These are phyloP conservation scores for Platycnemis pennipes DNA, from an alignment of 2,888 invertebrate species.

Conservation along the genomic window DNA sequence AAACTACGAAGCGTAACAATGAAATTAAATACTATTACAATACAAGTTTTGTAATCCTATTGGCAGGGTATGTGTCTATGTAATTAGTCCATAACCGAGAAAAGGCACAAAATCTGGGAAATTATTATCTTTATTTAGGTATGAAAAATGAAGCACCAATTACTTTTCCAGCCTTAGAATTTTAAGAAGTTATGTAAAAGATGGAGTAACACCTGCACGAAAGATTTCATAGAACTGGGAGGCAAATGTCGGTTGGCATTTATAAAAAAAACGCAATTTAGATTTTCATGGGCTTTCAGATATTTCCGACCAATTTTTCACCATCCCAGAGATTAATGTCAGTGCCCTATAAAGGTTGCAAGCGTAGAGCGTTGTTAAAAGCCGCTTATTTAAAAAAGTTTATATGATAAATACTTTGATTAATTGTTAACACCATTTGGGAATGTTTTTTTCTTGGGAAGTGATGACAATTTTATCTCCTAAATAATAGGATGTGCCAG, in stretches of 20 bases:
- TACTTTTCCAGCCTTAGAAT: too few species aligned
- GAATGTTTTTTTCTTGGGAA: not conserved
- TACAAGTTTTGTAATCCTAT: too few species aligned
- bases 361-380: not conserved
- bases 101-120: too few species aligned
- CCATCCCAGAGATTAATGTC: not conserved
- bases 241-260: not conserved
- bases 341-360: not conserved
- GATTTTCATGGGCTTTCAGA: not conserved
- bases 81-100: too few species aligned
- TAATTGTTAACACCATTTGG: not conserved
- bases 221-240: not conserved
- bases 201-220: not conserved
- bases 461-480: not conserved
- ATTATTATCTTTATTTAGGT: too few species aligned
- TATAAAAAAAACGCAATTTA: not conserved
- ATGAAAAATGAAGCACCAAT: too few species aligned
- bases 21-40: too few species aligned
- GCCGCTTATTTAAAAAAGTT: not conserved
- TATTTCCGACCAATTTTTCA: not conserved
- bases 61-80: too few species aligned
- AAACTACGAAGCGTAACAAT: too few species aligned
- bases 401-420: not conserved
- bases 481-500: not conserved
- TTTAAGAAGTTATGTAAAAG: too few species aligned